Base-by-base conservation (phyloP, 1,140 invertebrate species). In the Brachionus koreanus region DNA sequence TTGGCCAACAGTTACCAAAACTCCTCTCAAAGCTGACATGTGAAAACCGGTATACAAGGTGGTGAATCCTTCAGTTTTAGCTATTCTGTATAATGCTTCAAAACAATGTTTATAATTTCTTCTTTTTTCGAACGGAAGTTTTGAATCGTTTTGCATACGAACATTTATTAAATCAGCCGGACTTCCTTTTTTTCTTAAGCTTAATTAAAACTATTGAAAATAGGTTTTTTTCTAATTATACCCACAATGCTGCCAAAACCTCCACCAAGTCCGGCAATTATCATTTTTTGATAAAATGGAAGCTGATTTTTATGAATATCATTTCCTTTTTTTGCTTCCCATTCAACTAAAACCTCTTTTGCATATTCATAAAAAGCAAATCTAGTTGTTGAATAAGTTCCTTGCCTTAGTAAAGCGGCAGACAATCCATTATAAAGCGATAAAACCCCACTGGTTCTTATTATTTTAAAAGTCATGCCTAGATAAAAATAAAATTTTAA, bases 101-200 rank as follows among this genome's bases (percentile, higher is more conserved):
- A 98, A 85, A 9, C 95, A 97, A 89, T 99, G 93, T 86, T 97
- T 97, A 87, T 99, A 99, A 88, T 95, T 98, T 91, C 98, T 92
- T 86, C 97, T 91, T 86, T 93, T 90, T 46, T 96, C 94, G 69
- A 87, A 84, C 25, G 95, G 92, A 39, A 99, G 88, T 90, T 99
- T 99, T 9, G 98, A 92, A 90, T 99, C 98, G 90, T 99, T 99
- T 88, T 99, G 98, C 98, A 99, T 99, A 84, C 91, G 89, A 9
- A 99, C 98, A 90, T 99, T 99, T 65, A 99, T 92, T 89, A 99
- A 92, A 90, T 99, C 98, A 39, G 94, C 95, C 5, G 97, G 97
- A 52, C 95, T 96, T 9, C 69, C 69, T 74, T 46, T 46, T 35
- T 1, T 46, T 10, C 29, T 46, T 13, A 72, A 74, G 23, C 19